phyloP scores from a whole-genome alignment of 2,888 invertebrate species.

The Sturmia bella region DNA sequence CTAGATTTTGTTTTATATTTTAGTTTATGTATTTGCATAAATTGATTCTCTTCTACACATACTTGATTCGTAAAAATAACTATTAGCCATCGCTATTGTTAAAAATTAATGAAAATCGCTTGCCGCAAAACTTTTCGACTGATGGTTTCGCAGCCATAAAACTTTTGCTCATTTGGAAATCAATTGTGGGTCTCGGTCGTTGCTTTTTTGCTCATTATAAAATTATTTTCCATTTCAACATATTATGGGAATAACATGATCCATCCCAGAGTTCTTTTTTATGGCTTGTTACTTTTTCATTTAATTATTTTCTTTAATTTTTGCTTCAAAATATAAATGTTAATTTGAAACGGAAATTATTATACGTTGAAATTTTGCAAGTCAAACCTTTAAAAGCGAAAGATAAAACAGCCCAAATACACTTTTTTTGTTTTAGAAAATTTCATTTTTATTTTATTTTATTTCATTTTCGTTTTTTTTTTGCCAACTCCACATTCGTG shows the following conservation, averaged over 20 bases:
- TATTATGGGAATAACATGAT: slow-evolving; percentile 34
- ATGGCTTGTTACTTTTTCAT: slow-evolving; percentile 54
- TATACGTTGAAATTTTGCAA: slow-evolving; percentile 49
- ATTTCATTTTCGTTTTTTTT: neutral
- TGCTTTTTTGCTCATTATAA: slow-evolving; percentile 43
- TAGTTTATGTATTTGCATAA: neutral
- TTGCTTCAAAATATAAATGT: slow-evolving; percentile 37
- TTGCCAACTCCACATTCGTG: slow-evolving; percentile 56
- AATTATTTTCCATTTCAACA: slow-evolving; percentile 21
- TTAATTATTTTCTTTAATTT: slow-evolving; percentile 51
- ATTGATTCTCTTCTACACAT: no score
- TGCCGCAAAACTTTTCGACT: neutral
- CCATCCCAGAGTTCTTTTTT: slow-evolving; percentile 23
- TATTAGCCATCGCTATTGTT: neutral
- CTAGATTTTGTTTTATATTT: no score
- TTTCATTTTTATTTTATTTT: slow-evolving; percentile 10
- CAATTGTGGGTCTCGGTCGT: slow-evolving; percentile 61
- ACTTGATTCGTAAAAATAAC: neutral
- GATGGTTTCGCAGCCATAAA: neutral
- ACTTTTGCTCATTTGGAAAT: slow-evolving; percentile 2
- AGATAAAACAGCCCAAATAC: slow-evolving; percentile 16
- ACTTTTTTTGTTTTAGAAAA: slow-evolving; percentile 19
- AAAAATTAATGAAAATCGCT: neutral
- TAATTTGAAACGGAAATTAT: slow-evolving; percentile 69
- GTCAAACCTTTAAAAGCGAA: slow-evolving; percentile 17